A percentile compares a stretch with the other conserved stretches of the same genome.
phyloP scores from a whole-genome alignment of 2,888 invertebrate species.

The Sialis fuliginosa region DNA sequence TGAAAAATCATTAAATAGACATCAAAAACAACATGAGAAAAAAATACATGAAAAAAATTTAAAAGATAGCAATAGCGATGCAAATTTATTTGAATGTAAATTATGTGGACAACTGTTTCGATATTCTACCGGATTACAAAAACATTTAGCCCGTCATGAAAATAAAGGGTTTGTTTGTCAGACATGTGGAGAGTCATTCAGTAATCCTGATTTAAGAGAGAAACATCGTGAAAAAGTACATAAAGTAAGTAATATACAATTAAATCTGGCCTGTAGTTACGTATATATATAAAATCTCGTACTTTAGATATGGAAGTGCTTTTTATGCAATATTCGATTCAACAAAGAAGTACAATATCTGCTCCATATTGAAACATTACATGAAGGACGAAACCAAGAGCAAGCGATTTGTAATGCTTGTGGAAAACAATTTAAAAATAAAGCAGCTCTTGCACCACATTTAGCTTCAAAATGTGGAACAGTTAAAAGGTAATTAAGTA shows the following conservation, averaged over 20 bases:
- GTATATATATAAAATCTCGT: too few species aligned
- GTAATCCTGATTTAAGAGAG: constrained; percentile 3
- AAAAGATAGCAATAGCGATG: too few species aligned
- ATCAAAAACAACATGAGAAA: background rate
- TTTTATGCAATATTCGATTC: constrained; percentile 15
- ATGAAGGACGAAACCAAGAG: constrained; percentile 21
- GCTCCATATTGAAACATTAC: constrained; percentile 22
- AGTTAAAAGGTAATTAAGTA: constrained; percentile 16
- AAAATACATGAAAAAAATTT: too few species aligned
- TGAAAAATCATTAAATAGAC: background rate
- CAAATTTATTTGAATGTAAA: constrained; percentile 5
- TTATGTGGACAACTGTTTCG: constrained; percentile 10
- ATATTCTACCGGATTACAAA: constrained; percentile 19
- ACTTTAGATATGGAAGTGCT: constrained; percentile 7
- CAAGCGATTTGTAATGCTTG: constrained; percentile 25
- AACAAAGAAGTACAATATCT: constrained; percentile 20
- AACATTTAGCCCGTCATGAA: constrained; percentile 24
- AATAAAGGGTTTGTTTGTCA: constrained; percentile 24
- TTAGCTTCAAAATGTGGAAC: constrained; percentile 26
- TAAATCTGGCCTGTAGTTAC: too few species aligned
- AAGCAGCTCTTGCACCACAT: constrained; percentile 21
- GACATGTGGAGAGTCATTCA: constrained; percentile 17
- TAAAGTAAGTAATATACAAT: constrained; percentile 4
- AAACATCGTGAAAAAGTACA: constrained; percentile 7
- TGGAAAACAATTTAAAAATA: constrained; percentile 25